These are phyloP conservation scores for Hoplodrina blanda DNA, from an alignment of 2,888 invertebrate genomes.

Conservation along the genomic window DNA sequence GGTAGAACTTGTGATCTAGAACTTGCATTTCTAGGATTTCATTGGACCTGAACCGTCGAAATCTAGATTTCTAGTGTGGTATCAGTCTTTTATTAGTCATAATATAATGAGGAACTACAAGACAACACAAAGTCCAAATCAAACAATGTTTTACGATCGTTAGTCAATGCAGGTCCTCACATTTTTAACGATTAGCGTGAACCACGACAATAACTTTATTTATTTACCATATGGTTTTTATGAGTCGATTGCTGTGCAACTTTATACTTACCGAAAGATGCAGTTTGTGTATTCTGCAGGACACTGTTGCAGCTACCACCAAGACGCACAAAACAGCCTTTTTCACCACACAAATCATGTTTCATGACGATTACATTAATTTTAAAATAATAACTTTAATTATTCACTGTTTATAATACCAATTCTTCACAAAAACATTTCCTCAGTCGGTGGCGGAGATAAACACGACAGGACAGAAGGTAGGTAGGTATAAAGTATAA, in stretches of 20 bases:
- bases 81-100: background rate
- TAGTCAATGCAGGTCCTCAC: background rate
- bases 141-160: conserved; percentile 15
- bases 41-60: background rate
- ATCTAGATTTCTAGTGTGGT: background rate
- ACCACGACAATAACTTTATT: background rate
- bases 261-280: conserved; percentile 79
- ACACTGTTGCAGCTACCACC: conserved; percentile 71
- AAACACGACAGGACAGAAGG: conserved; percentile 31
- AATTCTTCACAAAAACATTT: conserved; percentile 56
- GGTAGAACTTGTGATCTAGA: background rate
- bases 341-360: conserved; percentile 76
- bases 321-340: conserved; percentile 68
- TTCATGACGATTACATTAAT: conserved; percentile 71
- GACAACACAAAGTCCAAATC: background rate
- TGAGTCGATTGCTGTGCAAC: conserved; percentile 10
- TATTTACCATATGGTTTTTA: conserved; percentile 19
- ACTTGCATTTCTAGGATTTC: background rate
- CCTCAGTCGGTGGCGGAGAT: conserved; percentile 60
- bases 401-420: conserved; percentile 24
- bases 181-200: background rate
- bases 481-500: background rate
- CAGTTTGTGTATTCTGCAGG: conserved; percentile 85
- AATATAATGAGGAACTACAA: background rate
- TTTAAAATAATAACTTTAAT: conserved; percentile 28